Evolutionary conservation across 2,888 invertebrate genomes (phyloP).

Genomic region (Tyria jacobaeae): DNA sequence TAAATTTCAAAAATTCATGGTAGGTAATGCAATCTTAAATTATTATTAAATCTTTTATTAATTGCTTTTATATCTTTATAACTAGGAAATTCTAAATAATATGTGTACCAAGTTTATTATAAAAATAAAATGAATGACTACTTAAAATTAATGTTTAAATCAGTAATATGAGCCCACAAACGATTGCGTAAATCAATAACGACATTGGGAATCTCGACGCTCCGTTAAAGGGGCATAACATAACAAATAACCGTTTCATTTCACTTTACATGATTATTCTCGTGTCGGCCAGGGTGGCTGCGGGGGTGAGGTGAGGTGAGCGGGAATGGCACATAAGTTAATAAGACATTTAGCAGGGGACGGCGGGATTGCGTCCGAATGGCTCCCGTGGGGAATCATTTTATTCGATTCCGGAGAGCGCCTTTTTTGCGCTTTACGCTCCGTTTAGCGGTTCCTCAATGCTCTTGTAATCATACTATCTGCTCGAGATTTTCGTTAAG

Average conservation of each 20-base stretch:
- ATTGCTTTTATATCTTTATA: too few relatives aligned
- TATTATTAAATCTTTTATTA: too few relatives aligned
- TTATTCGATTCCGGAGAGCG: constrained; percentile 89
- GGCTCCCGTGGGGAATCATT: constrained; percentile 91
- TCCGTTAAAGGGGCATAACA: constrained; percentile 80
- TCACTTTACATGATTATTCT: constrained; percentile 87
- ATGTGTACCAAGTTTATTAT: background rate
- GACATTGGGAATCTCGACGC: constrained; percentile 70
- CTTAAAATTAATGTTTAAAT: constrained; percentile 47
- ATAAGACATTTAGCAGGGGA: constrained; percentile 87
- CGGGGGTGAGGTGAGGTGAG: constrained; percentile 57
- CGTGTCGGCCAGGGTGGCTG: constrained; percentile 71
- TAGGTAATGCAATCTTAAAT: too few relatives aligned
- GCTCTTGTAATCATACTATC: constrained; percentile 72
- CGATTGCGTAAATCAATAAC: constrained; percentile 74
- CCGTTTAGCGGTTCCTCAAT: constrained; percentile 80
- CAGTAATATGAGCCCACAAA: constrained; percentile 65
- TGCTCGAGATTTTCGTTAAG: constrained; percentile 47
- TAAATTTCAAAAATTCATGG: too few relatives aligned
- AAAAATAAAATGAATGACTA: constrained; percentile 8
- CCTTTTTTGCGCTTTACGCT: constrained; percentile 85
- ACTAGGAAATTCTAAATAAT: too few relatives aligned
- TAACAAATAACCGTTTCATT: constrained; percentile 87
- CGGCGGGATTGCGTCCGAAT: constrained; percentile 89
- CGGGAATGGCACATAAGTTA: constrained; percentile 82